These are phyloP conservation scores for Cephalopterus ornatus DNA, from an alignment of 2,113 vertebrate genomes.

Conservation along the genomic window DNA sequence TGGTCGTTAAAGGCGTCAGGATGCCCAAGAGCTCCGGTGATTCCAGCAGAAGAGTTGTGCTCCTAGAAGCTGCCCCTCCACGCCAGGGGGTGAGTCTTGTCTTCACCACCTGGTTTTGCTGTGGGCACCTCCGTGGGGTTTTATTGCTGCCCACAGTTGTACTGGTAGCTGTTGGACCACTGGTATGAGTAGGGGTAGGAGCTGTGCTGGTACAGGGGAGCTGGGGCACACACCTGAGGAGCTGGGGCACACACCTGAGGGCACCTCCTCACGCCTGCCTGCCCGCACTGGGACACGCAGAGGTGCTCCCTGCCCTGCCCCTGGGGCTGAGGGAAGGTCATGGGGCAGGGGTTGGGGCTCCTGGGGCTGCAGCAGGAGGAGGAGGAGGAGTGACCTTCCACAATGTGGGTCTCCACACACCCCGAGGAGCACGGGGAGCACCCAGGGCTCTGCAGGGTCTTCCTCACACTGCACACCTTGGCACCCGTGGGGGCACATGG, in stretches of 20 bases:
- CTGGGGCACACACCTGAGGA: neutral
- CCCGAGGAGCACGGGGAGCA: neutral
- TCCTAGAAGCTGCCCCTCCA: neutral
- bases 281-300: neutral
- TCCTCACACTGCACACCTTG: neutral
- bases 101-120: rapidly evolving
- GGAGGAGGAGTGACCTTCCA: neutral
- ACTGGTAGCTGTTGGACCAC: conserved; percentile 40
- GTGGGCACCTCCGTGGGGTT: rapidly evolving
- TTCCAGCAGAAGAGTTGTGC: neutral
- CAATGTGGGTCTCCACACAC: neutral
- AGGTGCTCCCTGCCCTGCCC: neutral
- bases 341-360: rapidly evolving
- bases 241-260: neutral
- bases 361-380: neutral
- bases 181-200: conserved; percentile 8
- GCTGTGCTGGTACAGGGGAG: neutral
- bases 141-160: neutral
- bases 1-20: neutral
- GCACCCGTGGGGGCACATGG: rapidly evolving
- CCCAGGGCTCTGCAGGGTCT: neutral
- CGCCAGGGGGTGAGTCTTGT: neutral
- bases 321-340: neutral
- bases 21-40: neutral
- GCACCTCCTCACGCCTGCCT: rapidly evolving